Evolutionary conservation across 2,888 invertebrate genomes (phyloP).

Genomic region (Dryadula phaetusa): DNA sequence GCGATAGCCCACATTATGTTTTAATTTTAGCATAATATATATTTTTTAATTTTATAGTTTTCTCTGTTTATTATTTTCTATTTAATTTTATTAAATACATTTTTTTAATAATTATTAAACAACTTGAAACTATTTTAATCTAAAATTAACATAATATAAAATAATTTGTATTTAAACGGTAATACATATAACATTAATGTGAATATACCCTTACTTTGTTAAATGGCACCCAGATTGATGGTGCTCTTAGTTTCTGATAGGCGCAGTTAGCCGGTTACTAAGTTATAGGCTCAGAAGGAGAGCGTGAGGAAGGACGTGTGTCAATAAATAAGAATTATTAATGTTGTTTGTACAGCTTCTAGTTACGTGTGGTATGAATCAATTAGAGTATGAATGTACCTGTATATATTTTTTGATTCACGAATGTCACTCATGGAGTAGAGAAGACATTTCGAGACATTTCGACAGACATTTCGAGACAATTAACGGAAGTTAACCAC

Average conservation of each 20-base stretch:
- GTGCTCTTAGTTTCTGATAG: constrained; percentile 41
- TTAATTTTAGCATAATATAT: background rate
- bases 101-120: no score
- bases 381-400: background rate
- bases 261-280: constrained; percentile 38
- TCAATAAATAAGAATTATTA: constrained; percentile 42
- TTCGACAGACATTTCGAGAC: no score
- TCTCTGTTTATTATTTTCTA: background rate
- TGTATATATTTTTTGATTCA: background rate
- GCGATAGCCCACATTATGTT: background rate
- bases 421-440: no score
- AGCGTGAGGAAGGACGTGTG: constrained; percentile 34
- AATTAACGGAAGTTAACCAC: no score
- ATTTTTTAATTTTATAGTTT: no score
- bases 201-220: constrained; percentile 41
- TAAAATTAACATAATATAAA: no score
- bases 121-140: no score
- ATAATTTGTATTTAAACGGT: background rate
- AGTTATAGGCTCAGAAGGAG: constrained; percentile 35
- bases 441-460: no score
- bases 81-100: background rate
- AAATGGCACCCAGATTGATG: constrained; percentile 51
- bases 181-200: background rate
- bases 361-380: constrained; percentile 13
- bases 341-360: constrained; percentile 25